These are phyloP conservation scores for Ellobius talpinus DNA, from an alignment of 2,113 vertebrate species.

Conservation along the genomic window DNA sequence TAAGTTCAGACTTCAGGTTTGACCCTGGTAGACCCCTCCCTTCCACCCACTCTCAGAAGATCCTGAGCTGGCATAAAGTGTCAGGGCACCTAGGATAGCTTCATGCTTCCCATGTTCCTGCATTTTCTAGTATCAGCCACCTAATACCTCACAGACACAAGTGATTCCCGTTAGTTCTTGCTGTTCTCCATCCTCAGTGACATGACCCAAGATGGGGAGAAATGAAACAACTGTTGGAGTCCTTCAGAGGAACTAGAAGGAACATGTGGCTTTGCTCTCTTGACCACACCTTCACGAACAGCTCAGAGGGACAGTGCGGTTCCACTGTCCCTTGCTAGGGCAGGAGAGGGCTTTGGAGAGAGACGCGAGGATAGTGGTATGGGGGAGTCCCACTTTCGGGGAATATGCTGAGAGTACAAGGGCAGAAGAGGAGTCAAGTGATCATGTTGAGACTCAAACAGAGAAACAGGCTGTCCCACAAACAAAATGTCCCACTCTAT, in stretches of 20 bases:
- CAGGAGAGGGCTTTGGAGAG: not conserved
- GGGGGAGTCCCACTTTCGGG: not conserved
- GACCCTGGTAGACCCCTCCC: not conserved
- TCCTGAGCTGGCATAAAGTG: not conserved
- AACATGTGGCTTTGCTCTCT: not conserved
- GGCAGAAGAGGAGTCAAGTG: not conserved
- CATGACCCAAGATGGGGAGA: not conserved
- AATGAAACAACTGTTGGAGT: not conserved
- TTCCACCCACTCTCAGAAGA: not conserved
- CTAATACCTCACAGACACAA: not conserved
- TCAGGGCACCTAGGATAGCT: not conserved
- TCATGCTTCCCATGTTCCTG: not conserved
- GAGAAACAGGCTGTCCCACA: not conserved
- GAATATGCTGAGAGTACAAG: not conserved
- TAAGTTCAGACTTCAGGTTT: not conserved
- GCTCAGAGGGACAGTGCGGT: not conserved
- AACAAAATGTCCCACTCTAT: not conserved
- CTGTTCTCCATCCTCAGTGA: not conserved
- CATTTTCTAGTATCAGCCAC: not conserved
- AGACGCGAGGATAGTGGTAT: not conserved
- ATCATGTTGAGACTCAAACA: not conserved
- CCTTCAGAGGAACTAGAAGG: conserved; percentile 22
- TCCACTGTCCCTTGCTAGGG: not conserved
- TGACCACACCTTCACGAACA: not conserved
- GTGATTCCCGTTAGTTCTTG: not conserved